phyloP scores from a whole-genome alignment of 2,113 vertebrate species.

The Istiophorus platypterus region DNA sequence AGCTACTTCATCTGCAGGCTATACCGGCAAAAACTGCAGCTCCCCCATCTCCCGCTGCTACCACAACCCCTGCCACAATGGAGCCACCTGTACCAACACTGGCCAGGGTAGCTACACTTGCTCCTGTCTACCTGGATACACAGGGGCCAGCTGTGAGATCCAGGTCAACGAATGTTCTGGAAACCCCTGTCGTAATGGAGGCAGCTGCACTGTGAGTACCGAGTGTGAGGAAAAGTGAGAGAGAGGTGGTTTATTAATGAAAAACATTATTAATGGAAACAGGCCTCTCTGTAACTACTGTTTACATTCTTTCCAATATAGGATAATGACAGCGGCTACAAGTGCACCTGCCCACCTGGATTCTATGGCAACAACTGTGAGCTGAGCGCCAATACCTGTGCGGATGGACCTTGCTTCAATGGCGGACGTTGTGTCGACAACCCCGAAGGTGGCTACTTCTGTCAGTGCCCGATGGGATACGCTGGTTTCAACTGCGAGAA shows the following conservation, averaged over 20 bases:
- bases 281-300: constrained; percentile 34
- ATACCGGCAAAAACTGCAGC: constrained; percentile 95
- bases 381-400: constrained; percentile 95
- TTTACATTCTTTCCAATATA: constrained; percentile 65
- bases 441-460: constrained; percentile 94
- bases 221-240: neutral
- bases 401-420: constrained; percentile 96
- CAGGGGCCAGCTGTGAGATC: constrained; percentile 92
- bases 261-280: neutral
- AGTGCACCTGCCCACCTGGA: constrained; percentile 93
- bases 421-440: constrained; percentile 91
- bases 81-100: constrained; percentile 97
- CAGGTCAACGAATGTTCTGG: constrained; percentile 93
- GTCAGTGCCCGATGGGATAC: constrained; percentile 91
- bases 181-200: constrained; percentile 94
- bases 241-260: neutral
- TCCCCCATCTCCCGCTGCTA: constrained; percentile 91
- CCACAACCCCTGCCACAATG: constrained; percentile 95
- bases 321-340: constrained; percentile 93
- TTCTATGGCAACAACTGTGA: constrained; percentile 97
- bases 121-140: constrained; percentile 92
- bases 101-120: constrained; percentile 99
- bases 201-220: constrained; percentile 95
- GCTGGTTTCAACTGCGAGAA: constrained; percentile 99
- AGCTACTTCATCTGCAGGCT: constrained; percentile 80